phyloP scores from a whole-genome alignment of 2,113 vertebrate genomes.

The Lanius ludovicianus region DNA sequence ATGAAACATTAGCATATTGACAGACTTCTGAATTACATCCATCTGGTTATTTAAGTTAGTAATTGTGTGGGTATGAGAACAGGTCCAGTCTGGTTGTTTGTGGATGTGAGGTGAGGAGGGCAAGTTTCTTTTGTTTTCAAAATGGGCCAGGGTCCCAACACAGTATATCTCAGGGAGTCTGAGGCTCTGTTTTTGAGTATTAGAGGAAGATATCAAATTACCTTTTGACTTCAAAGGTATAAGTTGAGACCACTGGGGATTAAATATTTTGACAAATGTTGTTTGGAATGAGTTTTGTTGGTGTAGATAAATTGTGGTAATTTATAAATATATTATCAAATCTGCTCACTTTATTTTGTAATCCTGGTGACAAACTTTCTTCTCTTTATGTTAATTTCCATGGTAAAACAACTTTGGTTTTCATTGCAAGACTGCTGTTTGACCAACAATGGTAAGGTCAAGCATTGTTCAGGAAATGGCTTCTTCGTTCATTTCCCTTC shows the following conservation, averaged over 20 bases:
- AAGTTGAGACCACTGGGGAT: neutral
- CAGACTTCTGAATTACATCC: neutral
- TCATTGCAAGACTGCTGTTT: neutral
- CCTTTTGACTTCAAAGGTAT: neutral
- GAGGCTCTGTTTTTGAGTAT: neutral
- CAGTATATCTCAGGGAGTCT: neutral
- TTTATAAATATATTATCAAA: neutral
- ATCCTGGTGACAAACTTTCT: neutral
- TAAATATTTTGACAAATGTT: slow-evolving; percentile 14
- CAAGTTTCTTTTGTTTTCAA: neutral
- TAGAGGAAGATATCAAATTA: neutral
- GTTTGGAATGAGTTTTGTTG: neutral
- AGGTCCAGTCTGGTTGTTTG: neutral
- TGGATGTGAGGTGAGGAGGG: neutral
- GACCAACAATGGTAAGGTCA: neutral
- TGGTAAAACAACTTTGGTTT: neutral
- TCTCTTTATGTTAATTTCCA: neutral
- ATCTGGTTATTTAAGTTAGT: neutral
- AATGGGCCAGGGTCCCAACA: neutral
- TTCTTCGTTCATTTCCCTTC: slow-evolving; percentile 1
- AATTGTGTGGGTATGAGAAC: neutral
- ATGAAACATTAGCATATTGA: neutral
- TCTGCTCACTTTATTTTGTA: neutral
- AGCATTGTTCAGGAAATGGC: neutral
- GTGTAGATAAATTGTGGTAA: neutral